phyloP scores from a whole-genome alignment of 2,888 invertebrate genomes.

The Phania funesta region DNA sequence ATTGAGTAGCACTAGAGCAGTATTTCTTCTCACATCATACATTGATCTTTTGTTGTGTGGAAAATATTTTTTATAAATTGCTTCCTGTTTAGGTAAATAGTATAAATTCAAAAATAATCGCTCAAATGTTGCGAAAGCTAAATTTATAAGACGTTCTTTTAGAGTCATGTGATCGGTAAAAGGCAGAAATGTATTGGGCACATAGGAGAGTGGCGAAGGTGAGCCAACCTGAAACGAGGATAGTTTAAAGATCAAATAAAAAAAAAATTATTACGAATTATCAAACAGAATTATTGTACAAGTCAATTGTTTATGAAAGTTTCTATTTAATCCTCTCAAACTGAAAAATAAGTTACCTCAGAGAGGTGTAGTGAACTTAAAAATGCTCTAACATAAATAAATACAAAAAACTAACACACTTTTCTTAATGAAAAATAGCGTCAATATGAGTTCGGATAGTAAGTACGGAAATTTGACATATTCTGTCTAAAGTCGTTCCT shows the following conservation, averaged over 20 bases:
- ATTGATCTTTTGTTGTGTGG: conserved; percentile 69
- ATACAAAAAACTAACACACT: too few species aligned
- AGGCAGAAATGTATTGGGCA: conserved; percentile 72
- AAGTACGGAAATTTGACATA: too few species aligned
- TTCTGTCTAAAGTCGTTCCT: too few species aligned
- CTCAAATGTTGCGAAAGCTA: conserved; percentile 66
- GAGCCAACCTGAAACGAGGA: conserved; percentile 72
- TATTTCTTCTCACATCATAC: conserved; percentile 70
- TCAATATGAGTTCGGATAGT: too few species aligned
- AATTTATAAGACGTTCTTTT: conserved; percentile 75
- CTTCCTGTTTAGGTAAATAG: conserved; percentile 51
- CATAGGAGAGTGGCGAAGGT: conserved; percentile 76
- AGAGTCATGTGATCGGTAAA: conserved; percentile 78
- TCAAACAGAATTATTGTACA: background rate
- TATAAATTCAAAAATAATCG: conserved; percentile 45
- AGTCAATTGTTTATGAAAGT: too few species aligned
- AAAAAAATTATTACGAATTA: background rate
- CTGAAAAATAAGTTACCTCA: too few species aligned
- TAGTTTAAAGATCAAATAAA: conserved; percentile 32
- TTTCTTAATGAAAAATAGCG: too few species aligned
- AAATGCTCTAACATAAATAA: too few species aligned
- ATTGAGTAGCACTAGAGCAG: conserved; percentile 76
- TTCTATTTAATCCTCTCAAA: too few species aligned
- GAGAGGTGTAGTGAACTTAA: too few species aligned
- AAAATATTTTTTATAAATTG: conserved; percentile 69